These are phyloP conservation scores for Oreohelix idahoensis DNA, from an alignment of 1,140 invertebrate species.

Conservation along the genomic window DNA sequence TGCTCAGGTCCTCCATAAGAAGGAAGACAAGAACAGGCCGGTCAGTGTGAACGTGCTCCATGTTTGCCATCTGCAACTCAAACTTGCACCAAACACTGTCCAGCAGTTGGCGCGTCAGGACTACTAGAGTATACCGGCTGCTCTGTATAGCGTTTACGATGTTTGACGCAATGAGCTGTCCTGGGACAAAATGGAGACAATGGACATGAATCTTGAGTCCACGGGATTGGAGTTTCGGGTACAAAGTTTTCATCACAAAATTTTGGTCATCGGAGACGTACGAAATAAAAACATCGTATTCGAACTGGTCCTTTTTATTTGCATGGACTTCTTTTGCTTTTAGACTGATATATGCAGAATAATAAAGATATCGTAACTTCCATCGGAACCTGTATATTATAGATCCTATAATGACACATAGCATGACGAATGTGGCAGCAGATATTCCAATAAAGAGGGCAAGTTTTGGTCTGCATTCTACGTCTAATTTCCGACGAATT, in stretches of 20 bases:
- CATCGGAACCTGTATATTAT: constrained; percentile 43
- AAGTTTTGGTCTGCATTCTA: background rate
- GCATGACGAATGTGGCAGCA: background rate
- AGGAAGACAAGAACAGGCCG: constrained; percentile 52
- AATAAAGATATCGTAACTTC: constrained; percentile 46
- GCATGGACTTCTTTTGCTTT: background rate
- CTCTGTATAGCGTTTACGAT: constrained; percentile 77
- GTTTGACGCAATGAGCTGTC: constrained; percentile 75
- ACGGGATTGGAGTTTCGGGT: constrained; percentile 42
- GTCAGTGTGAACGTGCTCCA: constrained; percentile 56
- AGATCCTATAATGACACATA: background rate
- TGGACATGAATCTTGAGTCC: constrained; percentile 53
- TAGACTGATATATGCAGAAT: constrained; percentile 32
- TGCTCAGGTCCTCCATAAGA: constrained; percentile 44
- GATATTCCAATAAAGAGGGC: background rate
- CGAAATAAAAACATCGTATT: constrained; percentile 55
- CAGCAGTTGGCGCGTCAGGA: constrained; percentile 79
- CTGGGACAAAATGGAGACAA: constrained; percentile 57
- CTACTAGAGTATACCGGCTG: constrained; percentile 78
- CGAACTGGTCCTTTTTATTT: constrained; percentile 30
- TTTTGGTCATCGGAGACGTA: constrained; percentile 45
- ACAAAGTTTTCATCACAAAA: constrained; percentile 44
- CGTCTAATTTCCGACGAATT: background rate
- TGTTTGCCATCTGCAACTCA: constrained; percentile 76
- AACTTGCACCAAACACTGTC: constrained; percentile 81